Percentiles rank a stretch among this genome's conserved stretches.
Evolutionary conservation across 2,797 vertebrate genomes (phyloP).

Genomic region (Lepilemur ruficaudatus): DNA sequence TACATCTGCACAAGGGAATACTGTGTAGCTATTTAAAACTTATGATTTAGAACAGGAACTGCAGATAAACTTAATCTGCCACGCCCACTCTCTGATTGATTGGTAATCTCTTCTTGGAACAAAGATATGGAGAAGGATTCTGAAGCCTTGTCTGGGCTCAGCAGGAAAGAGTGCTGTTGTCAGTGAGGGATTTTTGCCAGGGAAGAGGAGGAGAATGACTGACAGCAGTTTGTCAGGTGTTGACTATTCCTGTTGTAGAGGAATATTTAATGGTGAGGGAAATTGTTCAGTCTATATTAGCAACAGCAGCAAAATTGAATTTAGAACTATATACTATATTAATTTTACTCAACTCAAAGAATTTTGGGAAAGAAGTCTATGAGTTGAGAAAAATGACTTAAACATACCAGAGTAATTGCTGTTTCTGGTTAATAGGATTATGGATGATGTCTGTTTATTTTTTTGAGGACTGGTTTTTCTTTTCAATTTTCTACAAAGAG

Average conservation of each 20-base stretch:
- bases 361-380: neutral
- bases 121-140: neutral
- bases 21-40: constrained; percentile 33
- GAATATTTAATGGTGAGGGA: neutral
- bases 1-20: neutral
- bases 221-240: neutral
- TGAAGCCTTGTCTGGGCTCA: neutral
- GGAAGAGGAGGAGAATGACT: neutral
- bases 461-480: neutral
- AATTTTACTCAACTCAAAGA: neutral
- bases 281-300: neutral
- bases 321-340: neutral
- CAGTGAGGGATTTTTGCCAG: neutral
- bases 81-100: neutral
- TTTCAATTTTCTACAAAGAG: constrained; percentile 23
- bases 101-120: neutral
- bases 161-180: neutral
- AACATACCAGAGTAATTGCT: neutral
- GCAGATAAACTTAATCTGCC: constrained; percentile 3
- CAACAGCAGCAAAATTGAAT: neutral
- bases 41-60: constrained; percentile 31
- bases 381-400: constrained; percentile 21
- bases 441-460: constrained; percentile 8
- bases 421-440: constrained; percentile 6
- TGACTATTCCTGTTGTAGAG: neutral